A percentile compares a stretch with the other conserved stretches of the same genome.
Conservation (phyloP, 2,888 invertebrate species). For the Tachina grossa region DNA sequence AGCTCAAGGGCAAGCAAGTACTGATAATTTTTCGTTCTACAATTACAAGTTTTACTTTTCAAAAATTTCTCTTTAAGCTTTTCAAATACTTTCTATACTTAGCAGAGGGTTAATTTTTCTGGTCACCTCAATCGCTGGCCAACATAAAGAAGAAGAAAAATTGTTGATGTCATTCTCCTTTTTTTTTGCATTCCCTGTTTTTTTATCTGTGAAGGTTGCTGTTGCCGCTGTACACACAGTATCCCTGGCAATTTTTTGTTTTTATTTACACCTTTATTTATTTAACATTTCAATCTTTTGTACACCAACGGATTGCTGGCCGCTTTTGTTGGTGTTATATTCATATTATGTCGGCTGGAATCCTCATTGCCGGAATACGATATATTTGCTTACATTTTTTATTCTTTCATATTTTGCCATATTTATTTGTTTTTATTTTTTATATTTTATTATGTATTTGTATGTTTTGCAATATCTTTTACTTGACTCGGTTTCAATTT, state of each 20-base stretch:
- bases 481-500: constrained; percentile 73
- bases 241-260: constrained; percentile 58
- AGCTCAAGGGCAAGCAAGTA: no score
- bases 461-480: constrained; percentile 67
- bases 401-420: constrained; percentile 16
- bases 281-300: constrained; percentile 82
- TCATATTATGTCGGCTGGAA: constrained; percentile 34
- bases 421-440: constrained; percentile 34
- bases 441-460: constrained; percentile 22
- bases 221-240: constrained; percentile 31
- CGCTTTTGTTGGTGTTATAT: constrained; percentile 54
- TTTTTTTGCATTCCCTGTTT: background rate
- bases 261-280: constrained; percentile 78
- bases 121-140: constrained; percentile 22
- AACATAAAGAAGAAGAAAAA: background rate
- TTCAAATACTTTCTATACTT: background rate
- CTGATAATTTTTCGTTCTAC: no score
- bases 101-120: background rate
- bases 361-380: constrained; percentile 21
- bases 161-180: constrained; percentile 16
- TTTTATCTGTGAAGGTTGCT: background rate
- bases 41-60: no score
- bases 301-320: constrained; percentile 69
- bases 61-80: background rate
- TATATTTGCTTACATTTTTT: constrained; percentile 15